phyloP scores from a whole-genome alignment of 2,888 invertebrate species.

The Mesorhabditis spiculigera region DNA sequence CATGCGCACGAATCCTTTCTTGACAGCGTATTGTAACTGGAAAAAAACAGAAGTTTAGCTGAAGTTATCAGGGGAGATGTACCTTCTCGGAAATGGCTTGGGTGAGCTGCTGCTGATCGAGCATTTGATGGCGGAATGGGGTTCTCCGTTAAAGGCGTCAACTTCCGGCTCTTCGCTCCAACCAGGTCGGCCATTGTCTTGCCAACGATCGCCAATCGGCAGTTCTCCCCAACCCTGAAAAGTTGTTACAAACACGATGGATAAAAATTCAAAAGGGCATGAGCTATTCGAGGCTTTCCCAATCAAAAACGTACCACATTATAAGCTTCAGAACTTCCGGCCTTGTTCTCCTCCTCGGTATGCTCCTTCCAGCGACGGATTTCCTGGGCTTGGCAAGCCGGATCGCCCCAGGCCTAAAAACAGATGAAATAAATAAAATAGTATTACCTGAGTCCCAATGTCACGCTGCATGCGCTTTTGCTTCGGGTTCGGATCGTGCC shows the following conservation, averaged over 20 bases:
- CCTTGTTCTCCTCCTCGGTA: constrained; percentile 16
- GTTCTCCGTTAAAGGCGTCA: background rate
- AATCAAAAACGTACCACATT: constrained; percentile 7
- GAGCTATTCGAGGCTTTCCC: background rate
- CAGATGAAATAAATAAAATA: constrained; percentile 16
- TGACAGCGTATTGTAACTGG: constrained; percentile 59
- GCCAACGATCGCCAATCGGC: background rate
- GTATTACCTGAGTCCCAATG: constrained; percentile 48
- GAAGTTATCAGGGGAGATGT: background rate
- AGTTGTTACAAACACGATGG: background rate
- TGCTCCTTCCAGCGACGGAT: constrained; percentile 32
- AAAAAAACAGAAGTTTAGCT: constrained; percentile 14
- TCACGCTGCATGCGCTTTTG: constrained; percentile 33
- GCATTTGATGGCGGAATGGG: background rate
- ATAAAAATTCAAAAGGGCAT: too few species aligned
- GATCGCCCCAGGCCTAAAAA: background rate
- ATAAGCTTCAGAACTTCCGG: constrained; percentile 9
- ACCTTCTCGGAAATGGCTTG: background rate
- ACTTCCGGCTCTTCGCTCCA: background rate
- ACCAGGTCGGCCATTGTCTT: background rate
- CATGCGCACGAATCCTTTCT: constrained; percentile 55
- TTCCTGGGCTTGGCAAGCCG: background rate
- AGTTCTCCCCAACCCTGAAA: constrained; percentile 5
- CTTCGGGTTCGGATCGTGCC: constrained; percentile 43
- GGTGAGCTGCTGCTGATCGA: background rate